phyloP scores from a whole-genome alignment of 1,140 invertebrate genomes.

The Drosophila equinoxialis region DNA sequence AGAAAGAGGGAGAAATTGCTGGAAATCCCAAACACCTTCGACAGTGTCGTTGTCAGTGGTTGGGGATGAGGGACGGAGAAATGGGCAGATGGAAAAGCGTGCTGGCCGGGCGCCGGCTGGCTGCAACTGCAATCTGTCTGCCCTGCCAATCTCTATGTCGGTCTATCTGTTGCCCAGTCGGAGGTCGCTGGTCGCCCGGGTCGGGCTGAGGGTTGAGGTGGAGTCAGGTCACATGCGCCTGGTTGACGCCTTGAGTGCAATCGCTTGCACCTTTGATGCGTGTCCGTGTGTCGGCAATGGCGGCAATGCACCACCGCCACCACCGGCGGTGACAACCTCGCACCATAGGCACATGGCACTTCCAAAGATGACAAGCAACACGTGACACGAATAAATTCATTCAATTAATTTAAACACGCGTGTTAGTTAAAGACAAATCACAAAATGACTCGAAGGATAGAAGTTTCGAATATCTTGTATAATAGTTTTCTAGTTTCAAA shows the following conservation, averaged over 20 bases:
- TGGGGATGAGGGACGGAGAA: neutral
- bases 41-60: conserved; percentile 54
- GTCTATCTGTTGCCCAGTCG: conserved; percentile 25
- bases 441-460: no score
- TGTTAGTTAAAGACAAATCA: no score
- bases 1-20: conserved; percentile 47
- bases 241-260: conserved; percentile 69
- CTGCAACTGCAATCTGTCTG: conserved; percentile 73
- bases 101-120: conserved; percentile 56
- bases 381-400: conserved; percentile 16
- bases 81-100: conserved; percentile 10
- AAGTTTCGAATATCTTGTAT: no score
- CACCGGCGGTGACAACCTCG: conserved; percentile 55
- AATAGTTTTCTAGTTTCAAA: no score
- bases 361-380: conserved; percentile 14
- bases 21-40: conserved; percentile 71
- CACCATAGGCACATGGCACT: conserved; percentile 26
- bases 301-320: conserved; percentile 32
- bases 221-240: conserved; percentile 49
- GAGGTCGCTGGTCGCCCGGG: conserved; percentile 5
- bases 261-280: conserved; percentile 77
- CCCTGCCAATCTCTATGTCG: conserved; percentile 45
- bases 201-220: conserved; percentile 1
- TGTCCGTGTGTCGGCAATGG: conserved; percentile 38
- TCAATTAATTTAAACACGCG: no score